Percentiles rank a stretch among this genome's conserved stretches.
These are phyloP conservation scores for Rhagonycha fulva DNA, from an alignment of 2,888 invertebrate genomes.

Conservation along the genomic window DNA sequence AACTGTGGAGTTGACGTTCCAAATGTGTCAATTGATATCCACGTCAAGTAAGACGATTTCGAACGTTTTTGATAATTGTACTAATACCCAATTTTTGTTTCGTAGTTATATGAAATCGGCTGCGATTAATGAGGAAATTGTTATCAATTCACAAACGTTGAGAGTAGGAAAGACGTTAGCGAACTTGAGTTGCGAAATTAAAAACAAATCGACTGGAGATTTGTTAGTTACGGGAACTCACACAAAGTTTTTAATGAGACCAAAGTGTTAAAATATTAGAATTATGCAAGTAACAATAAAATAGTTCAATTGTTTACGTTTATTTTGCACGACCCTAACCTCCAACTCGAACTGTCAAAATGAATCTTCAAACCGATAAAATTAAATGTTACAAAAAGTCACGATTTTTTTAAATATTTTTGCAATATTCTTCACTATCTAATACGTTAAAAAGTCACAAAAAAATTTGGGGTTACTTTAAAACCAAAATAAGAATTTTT, in stretches of 20 bases:
- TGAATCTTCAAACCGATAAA: not conserved
- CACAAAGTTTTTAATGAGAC: conserved; percentile 67
- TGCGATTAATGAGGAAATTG: conserved; percentile 74
- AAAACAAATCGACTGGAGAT: conserved; percentile 72
- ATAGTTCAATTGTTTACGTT: not conserved
- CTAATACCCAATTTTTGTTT: conserved; percentile 36
- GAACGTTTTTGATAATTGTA: not conserved
- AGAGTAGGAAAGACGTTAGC: conserved; percentile 80
- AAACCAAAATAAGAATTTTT: not conserved
- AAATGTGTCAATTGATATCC: not conserved
- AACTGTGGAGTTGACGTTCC: not conserved
- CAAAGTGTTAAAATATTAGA: not conserved
- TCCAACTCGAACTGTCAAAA: not conserved
- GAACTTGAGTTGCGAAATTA: conserved; percentile 79
- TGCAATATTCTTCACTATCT: not conserved
- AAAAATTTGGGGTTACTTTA: not conserved
- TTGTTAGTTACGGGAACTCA: conserved; percentile 83
- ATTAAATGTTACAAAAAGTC: not conserved
- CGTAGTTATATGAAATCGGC: conserved; percentile 79
- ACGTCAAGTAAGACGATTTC: conserved; percentile 55
- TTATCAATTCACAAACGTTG: conserved; percentile 77
- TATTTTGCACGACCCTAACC: not conserved
- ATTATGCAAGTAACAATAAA: too few species aligned
- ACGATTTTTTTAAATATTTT: not conserved
- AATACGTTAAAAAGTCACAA: not conserved